Base-by-base conservation (phyloP, 2,888 invertebrate genomes). In the Adelphocoris suturalis region DNA sequence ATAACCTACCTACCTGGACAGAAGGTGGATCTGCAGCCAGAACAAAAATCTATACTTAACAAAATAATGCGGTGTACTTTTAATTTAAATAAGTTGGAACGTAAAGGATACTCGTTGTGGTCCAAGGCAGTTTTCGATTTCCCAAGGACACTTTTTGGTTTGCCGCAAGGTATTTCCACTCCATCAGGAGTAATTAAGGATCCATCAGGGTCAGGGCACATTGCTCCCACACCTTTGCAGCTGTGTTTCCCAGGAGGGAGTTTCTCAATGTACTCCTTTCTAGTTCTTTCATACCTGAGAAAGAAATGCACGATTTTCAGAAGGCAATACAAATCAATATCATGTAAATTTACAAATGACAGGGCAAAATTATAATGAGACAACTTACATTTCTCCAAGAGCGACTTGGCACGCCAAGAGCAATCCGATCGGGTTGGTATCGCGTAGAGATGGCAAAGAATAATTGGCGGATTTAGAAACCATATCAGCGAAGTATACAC, bases 381-480 rank as follows among this genome's bases (percentile, higher is more conserved):
- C n/a, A 3, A 47, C 96, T 95, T 94, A 97, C 97, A 97, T 98
- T 91, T 97, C 96, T 76, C 99, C 99, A 2, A 99, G 95, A 0
- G 99, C 99, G 4, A 98, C 99, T 93, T 99, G 99, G 93, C 98
- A 99, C 0, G 99, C 95, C 92, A 99, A 93, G 94, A 99, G 93
- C 68, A 99, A 93, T 47, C 99, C 99, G n/a, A 95, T 95, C 0
- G 96, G 95, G 93, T 95, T 96, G 28, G 93, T 92, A 14, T 94
- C 94, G n/a, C n/a, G n/a, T n/a, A n/a, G n/a, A 91, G 94, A 95
- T 1, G 98, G 97, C 93, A 95, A 96, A 94, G 99, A 99, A 93
- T 99, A 99, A 94, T 99, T 99, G 12, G 99, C 99, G 0, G 98
- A 98, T 93, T 99, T 99, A 11, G 98, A 97, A 0, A 99, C 99